Evolutionary conservation across 2,888 invertebrate species (phyloP).

Genomic region (Poecilus cupreus): DNA sequence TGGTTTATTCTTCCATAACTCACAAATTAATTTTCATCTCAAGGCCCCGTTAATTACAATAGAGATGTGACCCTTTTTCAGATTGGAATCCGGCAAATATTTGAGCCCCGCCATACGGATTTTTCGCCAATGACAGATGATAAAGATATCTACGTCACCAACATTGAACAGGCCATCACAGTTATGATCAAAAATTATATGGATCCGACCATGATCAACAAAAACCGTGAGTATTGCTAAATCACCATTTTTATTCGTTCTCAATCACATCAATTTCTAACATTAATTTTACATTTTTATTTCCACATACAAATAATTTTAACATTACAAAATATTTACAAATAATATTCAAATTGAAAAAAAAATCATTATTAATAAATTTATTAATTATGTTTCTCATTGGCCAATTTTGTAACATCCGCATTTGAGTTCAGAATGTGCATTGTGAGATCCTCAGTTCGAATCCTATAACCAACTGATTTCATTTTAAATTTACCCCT

Average conservation of each 20-base stretch:
- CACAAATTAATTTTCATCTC: slow-evolving; percentile 41
- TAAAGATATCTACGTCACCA: slow-evolving; percentile 85
- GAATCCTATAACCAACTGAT: no score
- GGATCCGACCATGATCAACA: slow-evolving; percentile 72
- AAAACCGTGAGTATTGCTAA: slow-evolving; percentile 72
- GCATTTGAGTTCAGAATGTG: no score
- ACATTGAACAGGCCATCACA: slow-evolving; percentile 89
- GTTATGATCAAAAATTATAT: slow-evolving; percentile 87
- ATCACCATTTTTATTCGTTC: not conserved
- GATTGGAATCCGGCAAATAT: slow-evolving; percentile 86
- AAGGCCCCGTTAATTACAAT: slow-evolving; percentile 43
- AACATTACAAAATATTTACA: no score
- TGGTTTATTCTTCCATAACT: slow-evolving; percentile 44
- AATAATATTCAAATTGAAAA: no score
- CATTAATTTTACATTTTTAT: not conserved
- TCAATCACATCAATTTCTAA: not conserved
- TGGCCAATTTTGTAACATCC: no score
- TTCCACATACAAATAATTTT: no score
- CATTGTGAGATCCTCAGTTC: no score
- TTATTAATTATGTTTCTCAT: no score
- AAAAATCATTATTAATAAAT: no score
- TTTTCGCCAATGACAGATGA: slow-evolving; percentile 87
- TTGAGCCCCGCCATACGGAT: slow-evolving; percentile 87
- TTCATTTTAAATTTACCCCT: no score
- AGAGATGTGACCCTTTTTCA: slow-evolving; percentile 69